Percentiles rank a stretch among this genome's conserved stretches.
Evolutionary conservation across 2,113 vertebrate species (phyloP).

Genomic region (Regulus satrapa): DNA sequence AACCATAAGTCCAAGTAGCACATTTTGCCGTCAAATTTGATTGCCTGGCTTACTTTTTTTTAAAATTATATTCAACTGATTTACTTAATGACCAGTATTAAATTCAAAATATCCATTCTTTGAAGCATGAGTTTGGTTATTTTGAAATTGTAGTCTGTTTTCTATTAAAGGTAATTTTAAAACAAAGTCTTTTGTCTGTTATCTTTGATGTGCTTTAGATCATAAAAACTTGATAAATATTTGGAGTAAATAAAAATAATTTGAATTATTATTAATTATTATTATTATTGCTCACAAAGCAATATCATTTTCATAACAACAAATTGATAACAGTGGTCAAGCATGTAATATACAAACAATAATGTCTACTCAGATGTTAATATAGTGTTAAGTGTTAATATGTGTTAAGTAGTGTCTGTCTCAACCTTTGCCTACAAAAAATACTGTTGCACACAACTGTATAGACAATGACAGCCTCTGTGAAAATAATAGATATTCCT

Average conservation of each 20-base stretch:
- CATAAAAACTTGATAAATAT: not conserved
- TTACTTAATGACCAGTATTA: not conserved
- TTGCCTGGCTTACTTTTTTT: not conserved
- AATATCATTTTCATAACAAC: not conserved
- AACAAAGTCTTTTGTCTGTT: not conserved
- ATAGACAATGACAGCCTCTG: not conserved
- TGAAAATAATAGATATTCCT: not conserved
- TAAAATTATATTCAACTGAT: not conserved
- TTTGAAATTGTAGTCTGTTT: not conserved
- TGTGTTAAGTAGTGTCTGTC: not conserved
- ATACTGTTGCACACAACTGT: not conserved
- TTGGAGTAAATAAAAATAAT: not conserved
- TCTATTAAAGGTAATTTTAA: not conserved
- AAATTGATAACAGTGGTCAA: not conserved
- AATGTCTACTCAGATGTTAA: not conserved
- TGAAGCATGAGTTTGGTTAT: not conserved
- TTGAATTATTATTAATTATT: too few species aligned
- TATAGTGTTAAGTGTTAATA: too few species aligned
- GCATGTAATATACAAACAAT: not conserved
- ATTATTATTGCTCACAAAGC: too few species aligned
- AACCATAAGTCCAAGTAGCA: not conserved
- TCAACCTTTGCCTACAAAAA: not conserved
- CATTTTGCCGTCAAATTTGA: not conserved
- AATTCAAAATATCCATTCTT: not conserved
- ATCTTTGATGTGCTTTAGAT: not conserved